Base-by-base conservation (phyloP, 2,797 vertebrate genomes). In the Eidolon dupreanum region DNA sequence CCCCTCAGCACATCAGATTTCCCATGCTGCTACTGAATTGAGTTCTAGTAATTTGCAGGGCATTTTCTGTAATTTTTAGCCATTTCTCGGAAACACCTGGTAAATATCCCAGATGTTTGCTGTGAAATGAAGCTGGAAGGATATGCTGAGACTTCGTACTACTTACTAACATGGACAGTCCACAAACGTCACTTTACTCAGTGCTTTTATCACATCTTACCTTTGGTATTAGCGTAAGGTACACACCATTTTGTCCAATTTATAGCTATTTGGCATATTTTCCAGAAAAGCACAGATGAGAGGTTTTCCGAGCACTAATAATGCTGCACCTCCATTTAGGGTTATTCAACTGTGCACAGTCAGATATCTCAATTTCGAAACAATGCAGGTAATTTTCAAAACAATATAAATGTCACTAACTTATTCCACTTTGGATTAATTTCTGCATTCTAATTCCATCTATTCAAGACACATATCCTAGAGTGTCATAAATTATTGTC, bases 31-130 rank as follows among this genome's bases (percentile, higher is more conserved):
- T 90, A 70, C 43, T 36, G 36, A 88, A 90, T 38, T 57, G 59
- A 87, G 38, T 55, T 70, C 77, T 73, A 88, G 63, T 71, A 74
- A 94, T 96, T 92, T 84, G 43, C 19, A 90, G 61, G 86, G 43
- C 53, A 93, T 96, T 96, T 96, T 83, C 88, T 95, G 68, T 46
- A 87, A 96, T 92, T 93, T 97, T 93, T 59, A 82, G 70, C 79
- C 59, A 57, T 96, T 93, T 96, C 73, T 87, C 36, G 65, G 82
- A 84, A 86, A 84, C 9, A 66, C 33, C 22, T 95, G 71, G 77
- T 90, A 92, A 88, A 73, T 93, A 91, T 73, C 49, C 51, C 78
- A 57, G 74, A 17, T 77, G 41, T 86, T 61, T 93, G 90, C 82
- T 65, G 22, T 79, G 93, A 95, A 88, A 90, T 92, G 90, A 91